Evolutionary conservation across 2,797 vertebrate genomes (phyloP).

Genomic region (Chaetophractus vellerosus): DNA sequence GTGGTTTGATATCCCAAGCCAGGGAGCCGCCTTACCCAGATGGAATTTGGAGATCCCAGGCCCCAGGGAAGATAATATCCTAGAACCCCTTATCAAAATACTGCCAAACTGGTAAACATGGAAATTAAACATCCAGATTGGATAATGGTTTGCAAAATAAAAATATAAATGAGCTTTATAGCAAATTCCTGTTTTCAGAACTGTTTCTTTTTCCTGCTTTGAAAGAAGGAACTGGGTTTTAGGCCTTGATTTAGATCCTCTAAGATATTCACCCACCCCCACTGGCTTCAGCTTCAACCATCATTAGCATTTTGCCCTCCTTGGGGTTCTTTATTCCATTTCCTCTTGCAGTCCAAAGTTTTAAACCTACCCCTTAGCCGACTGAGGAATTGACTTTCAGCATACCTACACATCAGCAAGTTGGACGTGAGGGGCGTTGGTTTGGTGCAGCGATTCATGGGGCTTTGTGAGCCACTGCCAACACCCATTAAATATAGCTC

Average conservation of each 20-base stretch:
- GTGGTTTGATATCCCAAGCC: not conserved
- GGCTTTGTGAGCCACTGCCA: not conserved
- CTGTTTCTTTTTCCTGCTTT: not conserved
- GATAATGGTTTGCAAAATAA: conserved; percentile 8
- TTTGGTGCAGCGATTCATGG: fast-evolving
- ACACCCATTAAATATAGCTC: not conserved
- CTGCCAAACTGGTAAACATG: conserved; percentile 9
- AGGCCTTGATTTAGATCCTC: not conserved
- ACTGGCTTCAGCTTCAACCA: not conserved
- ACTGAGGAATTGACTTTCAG: not conserved
- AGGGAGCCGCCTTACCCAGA: not conserved
- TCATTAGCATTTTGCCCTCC: not conserved
- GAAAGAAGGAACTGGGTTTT: not conserved
- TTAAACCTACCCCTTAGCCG: not conserved
- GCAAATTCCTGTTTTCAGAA: conserved; percentile 12
- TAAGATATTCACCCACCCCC: not conserved
- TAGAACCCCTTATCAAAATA: conserved; percentile 18
- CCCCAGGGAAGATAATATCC: not conserved
- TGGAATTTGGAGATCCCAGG: conserved; percentile 11
- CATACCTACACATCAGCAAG: not conserved
- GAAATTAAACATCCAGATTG: conserved; percentile 1
- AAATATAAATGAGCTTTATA: conserved; percentile 2
- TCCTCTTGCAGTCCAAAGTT: not conserved
- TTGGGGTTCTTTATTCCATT: not conserved
- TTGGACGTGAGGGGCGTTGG: fast-evolving